Evolutionary conservation across 2,888 invertebrate genomes (phyloP), one percentile per base, ranked within the genome.

Genomic region (Dynastes tityus): DNA sequence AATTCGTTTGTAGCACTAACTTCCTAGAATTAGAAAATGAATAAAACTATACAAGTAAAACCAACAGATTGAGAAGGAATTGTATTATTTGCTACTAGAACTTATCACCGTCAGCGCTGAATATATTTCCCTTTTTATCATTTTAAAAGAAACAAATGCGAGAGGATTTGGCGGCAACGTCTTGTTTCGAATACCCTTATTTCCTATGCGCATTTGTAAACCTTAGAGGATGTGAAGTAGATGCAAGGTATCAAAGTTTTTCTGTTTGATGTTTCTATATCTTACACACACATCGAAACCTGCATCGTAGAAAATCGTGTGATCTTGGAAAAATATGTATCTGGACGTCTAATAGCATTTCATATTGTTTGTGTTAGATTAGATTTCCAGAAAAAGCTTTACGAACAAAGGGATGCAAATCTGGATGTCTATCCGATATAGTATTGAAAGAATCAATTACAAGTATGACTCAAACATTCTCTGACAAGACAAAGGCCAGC

Each of bases 191-290:
- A 71, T 71, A 55, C 22, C 55, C 71, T 71, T 71, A 71, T 71
- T 71, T 58, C 71, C 37, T 71, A 71, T 71, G 71, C 58, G 71
- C 71, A 71, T 71, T 58, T 53, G 37, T 71, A 71, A 71, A 22
- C 58, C 5, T 71, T 71, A 37, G 37, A 58, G 55, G 37, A 71
- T 71, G 55, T 55, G 55, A 49, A 55, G 37, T 16, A 71, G 37
- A 71, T 71, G 3, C 37, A 55, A 32, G 55, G 55, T 32, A 55
- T 55, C 55, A 27, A 53, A 70, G 55, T 16, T 71, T 58, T 58
- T 55, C 16, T 71, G 32, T 71, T 32, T 22, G 22, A 27, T 49
- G 49, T 49, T 49, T 45, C 49, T 16, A 49, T 49, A 67, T 22
- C 49, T 67, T 45, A 32, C 6, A n/a, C 29, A n/a, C n/a, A 11